phyloP scores from a whole-genome alignment of 2,888 invertebrate genomes.

The Salpingus planirostris region DNA sequence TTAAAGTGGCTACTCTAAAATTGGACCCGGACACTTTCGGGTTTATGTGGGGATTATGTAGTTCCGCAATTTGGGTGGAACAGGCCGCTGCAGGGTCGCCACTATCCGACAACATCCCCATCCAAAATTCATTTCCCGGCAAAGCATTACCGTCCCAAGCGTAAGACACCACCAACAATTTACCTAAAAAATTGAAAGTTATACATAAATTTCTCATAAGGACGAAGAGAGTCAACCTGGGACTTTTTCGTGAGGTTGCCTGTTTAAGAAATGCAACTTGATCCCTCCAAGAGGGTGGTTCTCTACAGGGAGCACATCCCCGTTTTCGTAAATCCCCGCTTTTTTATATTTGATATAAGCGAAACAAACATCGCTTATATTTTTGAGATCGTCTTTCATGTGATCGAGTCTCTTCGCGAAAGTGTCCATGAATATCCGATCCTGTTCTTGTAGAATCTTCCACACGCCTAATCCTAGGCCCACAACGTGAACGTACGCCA shows the following conservation, averaged over 20 bases:
- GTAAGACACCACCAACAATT: conserved; percentile 22
- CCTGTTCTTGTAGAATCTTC: conserved; percentile 53
- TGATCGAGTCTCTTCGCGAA: conserved; percentile 53
- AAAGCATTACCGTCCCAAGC: conserved; percentile 66
- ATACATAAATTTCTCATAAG: not conserved
- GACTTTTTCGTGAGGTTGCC: conserved; percentile 50
- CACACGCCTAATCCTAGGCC: conserved; percentile 61
- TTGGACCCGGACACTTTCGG: conserved; percentile 43
- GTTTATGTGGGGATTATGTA: conserved; percentile 53
- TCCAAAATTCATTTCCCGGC: conserved; percentile 68
- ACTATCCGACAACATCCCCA: conserved; percentile 44
- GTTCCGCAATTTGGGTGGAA: conserved; percentile 50
- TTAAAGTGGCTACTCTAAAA: conserved; percentile 44
- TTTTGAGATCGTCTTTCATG: conserved; percentile 34
- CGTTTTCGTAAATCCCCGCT: conserved; percentile 43
- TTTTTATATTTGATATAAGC: conserved; percentile 48
- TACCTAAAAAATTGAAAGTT: conserved; percentile 16
- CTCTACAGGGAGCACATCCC: conserved; percentile 23
- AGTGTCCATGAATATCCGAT: conserved; percentile 53
- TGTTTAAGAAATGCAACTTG: conserved; percentile 43
- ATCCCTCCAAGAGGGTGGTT: conserved; percentile 25
- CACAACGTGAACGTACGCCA: conserved; percentile 56
- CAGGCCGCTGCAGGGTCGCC: conserved; percentile 56
- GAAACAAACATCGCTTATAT: conserved; percentile 56
- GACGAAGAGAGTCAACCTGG: no score